These are phyloP conservation scores for Sthenelais limicola DNA, from an alignment of 2,888 invertebrate species.

Conservation along the genomic window DNA sequence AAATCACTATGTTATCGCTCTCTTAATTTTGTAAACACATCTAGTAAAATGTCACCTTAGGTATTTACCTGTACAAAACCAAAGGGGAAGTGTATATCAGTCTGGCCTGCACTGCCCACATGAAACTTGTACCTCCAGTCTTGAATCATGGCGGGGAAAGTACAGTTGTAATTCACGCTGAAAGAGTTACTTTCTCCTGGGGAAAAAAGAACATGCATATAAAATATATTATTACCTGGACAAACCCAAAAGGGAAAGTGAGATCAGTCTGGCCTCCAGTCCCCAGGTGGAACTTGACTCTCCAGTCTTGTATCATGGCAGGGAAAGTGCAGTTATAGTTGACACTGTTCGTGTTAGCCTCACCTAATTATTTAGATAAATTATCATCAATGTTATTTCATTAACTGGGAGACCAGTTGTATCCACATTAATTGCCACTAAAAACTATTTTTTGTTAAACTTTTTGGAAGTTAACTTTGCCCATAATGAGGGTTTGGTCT, in stretches of 20 bases:
- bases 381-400: no score
- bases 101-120: slow-evolving; percentile 48
- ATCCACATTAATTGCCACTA: no score
- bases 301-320: slow-evolving; percentile 55
- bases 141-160: slow-evolving; percentile 51
- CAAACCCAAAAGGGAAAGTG: slow-evolving; percentile 56
- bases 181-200: slow-evolving; percentile 48
- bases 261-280: slow-evolving; percentile 49
- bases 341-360: slow-evolving; percentile 39
- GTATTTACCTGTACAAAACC: slow-evolving; percentile 37
- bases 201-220: no score
- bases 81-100: slow-evolving; percentile 52
- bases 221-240: no score
- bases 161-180: slow-evolving; percentile 51
- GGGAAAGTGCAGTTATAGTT: slow-evolving; percentile 53
- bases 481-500: no score
- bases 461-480: no score
- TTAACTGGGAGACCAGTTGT: no score
- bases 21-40: no score
- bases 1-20: no score
- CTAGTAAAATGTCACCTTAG: no score
- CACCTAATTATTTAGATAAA: no score
- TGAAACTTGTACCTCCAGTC: slow-evolving; percentile 54
- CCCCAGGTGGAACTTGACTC: slow-evolving; percentile 47
- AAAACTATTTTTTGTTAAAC: no score